Base-by-base conservation (phyloP, 2,113 vertebrate species). In the Dicentrarchus labrax region DNA sequence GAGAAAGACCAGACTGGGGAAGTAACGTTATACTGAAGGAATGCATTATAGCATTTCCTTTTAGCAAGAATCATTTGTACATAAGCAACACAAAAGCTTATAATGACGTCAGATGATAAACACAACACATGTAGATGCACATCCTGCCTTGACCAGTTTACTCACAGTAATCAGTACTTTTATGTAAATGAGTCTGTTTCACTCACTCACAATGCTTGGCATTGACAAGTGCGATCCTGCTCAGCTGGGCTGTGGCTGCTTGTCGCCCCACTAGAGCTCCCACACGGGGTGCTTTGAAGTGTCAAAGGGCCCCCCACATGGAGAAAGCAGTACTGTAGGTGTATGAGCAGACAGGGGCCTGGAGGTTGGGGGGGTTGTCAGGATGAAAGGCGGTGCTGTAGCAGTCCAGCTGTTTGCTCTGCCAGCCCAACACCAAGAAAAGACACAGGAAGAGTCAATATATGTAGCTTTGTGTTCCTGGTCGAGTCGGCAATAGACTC, bases 391-490 rank as follows among this genome's bases (percentile, higher is more conserved):
- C 72, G 15, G 82, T 41, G 53, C 78, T 85, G 77, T 68, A 72
- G 76, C 83, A 71, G 70, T 85, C 92, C 94, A 95, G 94, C 94
- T 95, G 95, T 95, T 94, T 90, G 93, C 85, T 77, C 85, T 89
- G 83, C 80, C 76, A 87, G 53, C 78, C 82, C 84, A 65, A 78
- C 78, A 61, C 84, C 76, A 72, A 86, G 69, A 56, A 72, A 77
- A 80, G 50, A 91, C 77, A 76, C 56, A 59, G 54, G 51, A 82
- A 89, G 84, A 88, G 80, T 92, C 92, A 93, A 94, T 93, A 92
- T 93, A 91, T 92, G 91, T 78, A 76, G 62, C 74, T 78, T 76
- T 71, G 78, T 56, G 80, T 64, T 70, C 82, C 76, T 86, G 70
- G n/a, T 61, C 61, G 41, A 84, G 78, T 59, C 30, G 38, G 47